Evolutionary conservation across 2,797 vertebrate genomes (phyloP).

Genomic region (Naso thynnoides): DNA sequence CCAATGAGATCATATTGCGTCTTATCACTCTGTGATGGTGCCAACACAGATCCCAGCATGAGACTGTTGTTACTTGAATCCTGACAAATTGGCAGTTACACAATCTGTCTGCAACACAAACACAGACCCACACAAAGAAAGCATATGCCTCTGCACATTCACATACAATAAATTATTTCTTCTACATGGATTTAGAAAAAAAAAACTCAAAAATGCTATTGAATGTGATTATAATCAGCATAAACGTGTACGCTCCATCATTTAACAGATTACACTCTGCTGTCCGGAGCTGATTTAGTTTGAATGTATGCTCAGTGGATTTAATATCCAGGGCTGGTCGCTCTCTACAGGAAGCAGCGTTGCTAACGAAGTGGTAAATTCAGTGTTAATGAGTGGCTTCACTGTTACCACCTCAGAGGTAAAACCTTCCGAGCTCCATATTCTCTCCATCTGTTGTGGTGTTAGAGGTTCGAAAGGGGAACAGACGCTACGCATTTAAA

Average conservation of each 20-base stretch:
- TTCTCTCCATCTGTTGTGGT: slow-evolving; percentile 98
- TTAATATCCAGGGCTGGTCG: slow-evolving; percentile 89
- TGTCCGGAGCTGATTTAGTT: slow-evolving; percentile 78
- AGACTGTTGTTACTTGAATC: slow-evolving; percentile 85
- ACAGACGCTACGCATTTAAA: slow-evolving; percentile 96
- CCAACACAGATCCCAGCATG: slow-evolving; percentile 92
- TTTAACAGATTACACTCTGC: slow-evolving; percentile 35
- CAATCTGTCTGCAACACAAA: slow-evolving; percentile 78
- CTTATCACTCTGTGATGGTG: slow-evolving; percentile 93
- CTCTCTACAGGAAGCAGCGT: slow-evolving; percentile 96
- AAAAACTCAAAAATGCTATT: not conserved
- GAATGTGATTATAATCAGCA: not conserved
- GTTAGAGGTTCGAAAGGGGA: slow-evolving; percentile 91
- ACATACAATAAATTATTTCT: not conserved
- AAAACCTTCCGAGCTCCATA: slow-evolving; percentile 94
- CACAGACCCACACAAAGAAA: slow-evolving; percentile 70
- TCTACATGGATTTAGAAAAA: not conserved
- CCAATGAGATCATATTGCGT: slow-evolving; percentile 91
- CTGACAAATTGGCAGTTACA: slow-evolving; percentile 88
- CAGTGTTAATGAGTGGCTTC: slow-evolving; percentile 99
- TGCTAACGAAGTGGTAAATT: slow-evolving; percentile 99
- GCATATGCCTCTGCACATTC: slow-evolving; percentile 50
- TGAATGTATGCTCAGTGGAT: slow-evolving; percentile 87
- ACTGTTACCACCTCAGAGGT: slow-evolving; percentile 98
- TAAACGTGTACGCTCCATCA: slow-evolving; percentile 16